Conservation (phyloP, 64 coral and sea anemone genomes). For the Stylophora pistillata region DNA sequence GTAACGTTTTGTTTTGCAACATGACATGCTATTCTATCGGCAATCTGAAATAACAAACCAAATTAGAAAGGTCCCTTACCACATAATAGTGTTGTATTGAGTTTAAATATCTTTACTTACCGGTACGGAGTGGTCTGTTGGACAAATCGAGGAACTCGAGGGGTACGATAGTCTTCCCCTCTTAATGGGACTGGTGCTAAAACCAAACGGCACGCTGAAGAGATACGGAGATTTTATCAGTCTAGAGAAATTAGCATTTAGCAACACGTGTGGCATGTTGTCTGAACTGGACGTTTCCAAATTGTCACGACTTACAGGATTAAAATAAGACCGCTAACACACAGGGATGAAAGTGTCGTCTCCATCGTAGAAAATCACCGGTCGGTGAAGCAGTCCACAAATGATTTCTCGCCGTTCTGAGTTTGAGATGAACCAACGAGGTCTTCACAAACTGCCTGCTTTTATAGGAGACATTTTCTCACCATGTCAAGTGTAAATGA, state of each 20-base stretch:
- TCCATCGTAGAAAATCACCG: not conserved
- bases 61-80: not conserved
- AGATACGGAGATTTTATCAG: constrained; percentile 45
- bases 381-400: not conserved
- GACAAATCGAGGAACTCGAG: not conserved
- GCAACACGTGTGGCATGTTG: constrained; percentile 22
- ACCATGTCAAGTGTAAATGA: constrained; percentile 19
- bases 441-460: constrained; percentile 6
- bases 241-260: not conserved
- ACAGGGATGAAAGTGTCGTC: constrained; percentile 1
- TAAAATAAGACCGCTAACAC: constrained; percentile 20
- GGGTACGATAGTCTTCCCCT: too few relatives aligned
- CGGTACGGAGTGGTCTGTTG: constrained; percentile 13
- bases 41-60: not conserved
- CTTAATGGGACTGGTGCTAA: not conserved
- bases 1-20: not conserved
- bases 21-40: not conserved
- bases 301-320: constrained; percentile 46
- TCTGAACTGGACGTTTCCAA: constrained; percentile 6
- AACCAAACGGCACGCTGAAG: constrained; percentile 13
- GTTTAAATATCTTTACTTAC: not conserved
- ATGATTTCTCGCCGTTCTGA: not conserved
- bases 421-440: not conserved
- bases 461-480: constrained; percentile 30
- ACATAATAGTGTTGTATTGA: not conserved